These are phyloP conservation scores for Penelope pileata DNA, from an alignment of 2,113 vertebrate genomes.

Conservation along the genomic window DNA sequence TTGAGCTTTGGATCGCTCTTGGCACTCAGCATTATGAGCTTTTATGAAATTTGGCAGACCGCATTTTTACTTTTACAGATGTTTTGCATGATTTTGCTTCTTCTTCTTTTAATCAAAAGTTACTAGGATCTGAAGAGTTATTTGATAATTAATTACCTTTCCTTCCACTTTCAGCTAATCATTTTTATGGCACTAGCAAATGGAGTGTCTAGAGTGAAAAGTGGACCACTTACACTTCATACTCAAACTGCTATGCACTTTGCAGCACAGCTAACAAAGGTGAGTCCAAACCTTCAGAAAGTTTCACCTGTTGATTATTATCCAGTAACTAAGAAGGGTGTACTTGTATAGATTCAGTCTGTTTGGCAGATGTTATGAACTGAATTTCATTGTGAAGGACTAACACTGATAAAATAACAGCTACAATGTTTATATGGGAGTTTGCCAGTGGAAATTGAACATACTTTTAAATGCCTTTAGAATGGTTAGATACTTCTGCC, in stretches of 20 bases:
- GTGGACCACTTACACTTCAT: constrained; percentile 91
- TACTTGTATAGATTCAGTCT: neutral
- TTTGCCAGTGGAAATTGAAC: neutral
- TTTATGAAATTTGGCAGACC: neutral
- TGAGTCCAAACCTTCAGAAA: constrained; percentile 46
- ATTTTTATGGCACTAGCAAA: constrained; percentile 97
- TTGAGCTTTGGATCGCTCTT: neutral
- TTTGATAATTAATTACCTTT: neutral
- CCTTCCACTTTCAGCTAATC: constrained; percentile 82
- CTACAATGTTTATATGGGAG: neutral
- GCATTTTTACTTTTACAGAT: neutral
- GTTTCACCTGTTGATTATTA: neutral
- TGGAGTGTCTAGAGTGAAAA: constrained; percentile 90
- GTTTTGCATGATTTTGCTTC: neutral
- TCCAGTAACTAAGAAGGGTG: neutral
- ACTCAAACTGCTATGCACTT: constrained; percentile 95
- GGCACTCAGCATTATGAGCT: neutral
- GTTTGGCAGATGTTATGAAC: neutral
- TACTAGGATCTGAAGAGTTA: neutral
- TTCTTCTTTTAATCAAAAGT: neutral
- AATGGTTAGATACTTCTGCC: neutral
- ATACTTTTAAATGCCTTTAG: neutral
- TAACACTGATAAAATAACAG: neutral
- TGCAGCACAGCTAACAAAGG: constrained; percentile 91
- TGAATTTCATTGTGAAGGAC: neutral